These are phyloP conservation scores for Amitus sp. DNA, from an alignment of 2,888 invertebrate genomes.

Conservation along the genomic window DNA sequence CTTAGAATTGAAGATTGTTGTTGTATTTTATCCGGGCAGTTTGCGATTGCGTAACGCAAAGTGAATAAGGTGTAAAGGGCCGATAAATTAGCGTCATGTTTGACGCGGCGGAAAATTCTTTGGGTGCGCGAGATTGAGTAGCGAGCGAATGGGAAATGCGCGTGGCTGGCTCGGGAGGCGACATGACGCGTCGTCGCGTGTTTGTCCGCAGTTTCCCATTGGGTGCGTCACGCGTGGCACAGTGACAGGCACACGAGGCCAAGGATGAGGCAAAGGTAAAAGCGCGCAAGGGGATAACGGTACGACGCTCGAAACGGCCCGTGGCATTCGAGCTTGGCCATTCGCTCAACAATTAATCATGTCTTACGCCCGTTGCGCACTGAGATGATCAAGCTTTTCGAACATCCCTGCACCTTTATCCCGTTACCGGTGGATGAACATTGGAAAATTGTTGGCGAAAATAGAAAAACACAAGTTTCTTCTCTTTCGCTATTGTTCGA, in stretches of 20 bases:
- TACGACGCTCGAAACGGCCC: conserved; percentile 28
- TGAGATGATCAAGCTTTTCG: conserved; percentile 32
- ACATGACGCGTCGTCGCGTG: too few relatives aligned
- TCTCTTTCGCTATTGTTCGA: conserved; percentile 11
- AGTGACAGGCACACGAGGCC: conserved; percentile 24
- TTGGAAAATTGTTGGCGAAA: conserved; percentile 37
- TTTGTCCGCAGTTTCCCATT: too few relatives aligned
- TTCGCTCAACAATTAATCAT: conserved; percentile 46
- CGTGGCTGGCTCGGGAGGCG: too few relatives aligned
- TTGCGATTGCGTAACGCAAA: too few relatives aligned
- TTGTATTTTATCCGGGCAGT: too few relatives aligned
- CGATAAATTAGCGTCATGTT: too few relatives aligned
- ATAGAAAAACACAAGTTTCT: conserved; percentile 33
- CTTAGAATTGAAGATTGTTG: too few relatives aligned
- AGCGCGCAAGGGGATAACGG: conserved; percentile 33
- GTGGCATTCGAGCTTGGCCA: conserved; percentile 25
- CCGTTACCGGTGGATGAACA: conserved; percentile 41
- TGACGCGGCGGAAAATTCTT: too few relatives aligned
- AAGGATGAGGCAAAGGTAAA: conserved; percentile 36
- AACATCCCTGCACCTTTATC: conserved; percentile 36
- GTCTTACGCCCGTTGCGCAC: conserved; percentile 35
- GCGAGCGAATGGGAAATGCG: too few relatives aligned
- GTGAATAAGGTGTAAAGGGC: too few relatives aligned
- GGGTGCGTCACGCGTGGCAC: conserved; percentile 31
- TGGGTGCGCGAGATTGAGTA: too few relatives aligned